These are phyloP conservation scores for Frieseomelitta varia DNA, from an alignment of 1,140 invertebrate species.

Conservation along the genomic window DNA sequence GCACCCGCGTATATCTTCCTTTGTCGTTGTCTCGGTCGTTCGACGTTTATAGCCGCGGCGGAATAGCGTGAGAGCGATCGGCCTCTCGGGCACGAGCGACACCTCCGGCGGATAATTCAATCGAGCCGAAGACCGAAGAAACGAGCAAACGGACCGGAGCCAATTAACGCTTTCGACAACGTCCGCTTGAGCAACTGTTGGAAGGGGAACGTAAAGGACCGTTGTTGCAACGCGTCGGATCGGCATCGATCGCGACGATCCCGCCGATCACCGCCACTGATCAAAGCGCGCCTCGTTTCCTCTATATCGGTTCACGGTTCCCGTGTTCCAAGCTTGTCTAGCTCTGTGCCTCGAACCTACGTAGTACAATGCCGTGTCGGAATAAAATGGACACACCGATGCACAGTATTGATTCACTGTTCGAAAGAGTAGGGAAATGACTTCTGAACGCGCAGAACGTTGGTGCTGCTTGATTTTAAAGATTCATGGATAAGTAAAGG, in stretches of 20 bases:
- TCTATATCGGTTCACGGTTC: no score
- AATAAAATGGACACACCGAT: no score
- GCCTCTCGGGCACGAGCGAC: neutral
- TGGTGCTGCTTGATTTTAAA: no score
- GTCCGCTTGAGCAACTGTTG: neutral
- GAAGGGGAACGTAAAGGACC: neutral
- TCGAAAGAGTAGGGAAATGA: no score
- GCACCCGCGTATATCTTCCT: neutral
- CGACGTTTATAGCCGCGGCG: neutral
- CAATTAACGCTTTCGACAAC: neutral
- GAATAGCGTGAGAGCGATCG: neutral
- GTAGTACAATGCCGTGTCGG: no score
- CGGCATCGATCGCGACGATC: neutral
- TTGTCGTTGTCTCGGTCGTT: neutral
- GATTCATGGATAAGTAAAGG: no score
- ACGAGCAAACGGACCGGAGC: neutral
- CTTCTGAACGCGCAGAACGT: no score
- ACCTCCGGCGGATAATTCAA: neutral
- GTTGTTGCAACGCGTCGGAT: neutral
- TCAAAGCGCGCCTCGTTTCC: neutral
- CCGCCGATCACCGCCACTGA: no score
- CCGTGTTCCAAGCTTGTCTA: no score
- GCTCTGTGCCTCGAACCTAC: no score
- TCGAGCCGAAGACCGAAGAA: neutral
- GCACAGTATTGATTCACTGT: no score